Evolutionary conservation across 2,888 invertebrate genomes (phyloP).

Genomic region (Allygus modestus): DNA sequence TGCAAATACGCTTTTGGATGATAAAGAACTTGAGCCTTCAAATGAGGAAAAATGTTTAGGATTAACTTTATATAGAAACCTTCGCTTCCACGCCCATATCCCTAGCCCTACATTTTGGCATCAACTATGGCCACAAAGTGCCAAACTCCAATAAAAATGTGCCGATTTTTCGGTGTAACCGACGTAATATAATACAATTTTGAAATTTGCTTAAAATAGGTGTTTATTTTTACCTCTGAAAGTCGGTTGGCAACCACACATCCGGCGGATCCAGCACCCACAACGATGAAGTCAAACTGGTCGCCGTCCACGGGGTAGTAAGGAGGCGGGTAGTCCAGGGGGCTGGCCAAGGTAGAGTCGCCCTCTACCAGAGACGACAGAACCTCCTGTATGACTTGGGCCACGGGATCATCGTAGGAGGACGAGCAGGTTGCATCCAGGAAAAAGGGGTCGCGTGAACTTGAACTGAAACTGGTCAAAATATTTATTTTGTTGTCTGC

Average conservation of each 20-base stretch:
- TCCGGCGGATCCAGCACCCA: slow-evolving; percentile 79
- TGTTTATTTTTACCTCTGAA: slow-evolving; percentile 79
- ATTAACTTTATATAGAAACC: too few relatives aligned
- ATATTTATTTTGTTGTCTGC: too few relatives aligned
- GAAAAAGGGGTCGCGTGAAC: neutral
- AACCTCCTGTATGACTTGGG: slow-evolving; percentile 70
- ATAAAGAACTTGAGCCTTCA: too few relatives aligned
- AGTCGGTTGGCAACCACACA: slow-evolving; percentile 84
- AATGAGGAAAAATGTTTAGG: too few relatives aligned
- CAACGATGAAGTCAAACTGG: slow-evolving; percentile 71
- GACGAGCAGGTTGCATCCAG: neutral
- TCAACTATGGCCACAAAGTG: too few relatives aligned
- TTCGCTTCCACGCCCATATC: too few relatives aligned
- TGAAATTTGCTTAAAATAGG: too few relatives aligned
- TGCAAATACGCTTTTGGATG: too few relatives aligned
- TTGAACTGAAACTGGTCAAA: neutral
- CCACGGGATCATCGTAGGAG: neutral
- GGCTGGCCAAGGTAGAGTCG: slow-evolving; percentile 78
- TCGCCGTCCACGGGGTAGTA: slow-evolving; percentile 76
- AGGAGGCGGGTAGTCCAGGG: slow-evolving; percentile 71
- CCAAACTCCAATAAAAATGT: too few relatives aligned
- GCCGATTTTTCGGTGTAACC: too few relatives aligned
- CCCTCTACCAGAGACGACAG: slow-evolving; percentile 79
- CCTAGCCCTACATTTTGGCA: too few relatives aligned
- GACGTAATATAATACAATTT: too few relatives aligned